Conservation (phyloP, 2,113 vertebrate species). For the Alectura lathami region DNA sequence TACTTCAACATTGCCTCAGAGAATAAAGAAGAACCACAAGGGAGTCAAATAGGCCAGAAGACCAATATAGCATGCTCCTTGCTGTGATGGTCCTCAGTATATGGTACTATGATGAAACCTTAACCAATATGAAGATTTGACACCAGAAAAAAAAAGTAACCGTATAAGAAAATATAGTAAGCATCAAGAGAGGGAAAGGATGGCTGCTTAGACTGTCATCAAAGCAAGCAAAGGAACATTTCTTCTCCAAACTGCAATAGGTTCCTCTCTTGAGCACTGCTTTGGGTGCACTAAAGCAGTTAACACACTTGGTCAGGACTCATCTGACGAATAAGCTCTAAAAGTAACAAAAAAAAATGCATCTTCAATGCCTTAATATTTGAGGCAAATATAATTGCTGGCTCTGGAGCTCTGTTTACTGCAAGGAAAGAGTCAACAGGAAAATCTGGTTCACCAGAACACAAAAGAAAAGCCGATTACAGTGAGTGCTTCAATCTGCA, state of each 20-base stretch:
- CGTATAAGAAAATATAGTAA: background rate
- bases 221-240: background rate
- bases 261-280: background rate
- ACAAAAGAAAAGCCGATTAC: background rate
- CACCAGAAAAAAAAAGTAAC: background rate
- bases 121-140: background rate
- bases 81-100: background rate
- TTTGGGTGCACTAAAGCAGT: too few relatives aligned
- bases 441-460: background rate
- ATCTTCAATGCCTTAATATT: background rate
- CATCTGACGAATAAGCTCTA: background rate
- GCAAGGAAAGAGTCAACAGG: background rate
- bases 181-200: background rate
- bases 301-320: background rate
- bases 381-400: background rate
- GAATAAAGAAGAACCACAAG: background rate
- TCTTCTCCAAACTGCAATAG: background rate
- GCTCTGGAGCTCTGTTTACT: background rate
- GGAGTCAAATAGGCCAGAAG: background rate
- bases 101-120: background rate
- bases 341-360: background rate
- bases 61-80: background rate
- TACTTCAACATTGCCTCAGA: background rate
- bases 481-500: background rate
- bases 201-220: background rate